Conservation (phyloP, 2,888 invertebrate species). For the Fragum whitleyi region DNA sequence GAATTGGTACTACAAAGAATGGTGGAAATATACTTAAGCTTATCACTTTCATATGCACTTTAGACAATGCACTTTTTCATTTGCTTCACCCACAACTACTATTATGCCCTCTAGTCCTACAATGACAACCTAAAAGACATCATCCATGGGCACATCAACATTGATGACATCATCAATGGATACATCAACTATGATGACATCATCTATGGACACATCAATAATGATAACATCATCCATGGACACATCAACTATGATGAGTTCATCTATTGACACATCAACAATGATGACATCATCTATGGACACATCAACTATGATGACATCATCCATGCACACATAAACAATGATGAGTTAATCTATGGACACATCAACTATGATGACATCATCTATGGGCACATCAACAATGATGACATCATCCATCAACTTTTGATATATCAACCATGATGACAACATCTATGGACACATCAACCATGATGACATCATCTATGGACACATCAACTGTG, state of each 20-base stretch:
- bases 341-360: neutral
- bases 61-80: neutral
- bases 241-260: neutral
- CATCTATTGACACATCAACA: neutral
- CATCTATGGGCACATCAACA: neutral
- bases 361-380: neutral
- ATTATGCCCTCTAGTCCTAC: neutral
- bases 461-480: neutral
- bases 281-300: slow-evolving; percentile 4
- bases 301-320: neutral
- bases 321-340: neutral
- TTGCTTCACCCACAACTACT: neutral
- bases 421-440: neutral
- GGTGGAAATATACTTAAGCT: no score
- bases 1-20: no score
- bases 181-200: neutral
- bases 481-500: neutral
- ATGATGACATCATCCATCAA: neutral
- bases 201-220: neutral
- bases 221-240: neutral
- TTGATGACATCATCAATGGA: neutral
- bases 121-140: neutral
- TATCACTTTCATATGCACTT: no score
- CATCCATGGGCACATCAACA: neutral
- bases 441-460: neutral